A percentile compares a stretch with the other conserved stretches of the same genome.
phyloP scores from a whole-genome alignment of 2,113 vertebrate genomes.

The Lophochroa leadbeateri region DNA sequence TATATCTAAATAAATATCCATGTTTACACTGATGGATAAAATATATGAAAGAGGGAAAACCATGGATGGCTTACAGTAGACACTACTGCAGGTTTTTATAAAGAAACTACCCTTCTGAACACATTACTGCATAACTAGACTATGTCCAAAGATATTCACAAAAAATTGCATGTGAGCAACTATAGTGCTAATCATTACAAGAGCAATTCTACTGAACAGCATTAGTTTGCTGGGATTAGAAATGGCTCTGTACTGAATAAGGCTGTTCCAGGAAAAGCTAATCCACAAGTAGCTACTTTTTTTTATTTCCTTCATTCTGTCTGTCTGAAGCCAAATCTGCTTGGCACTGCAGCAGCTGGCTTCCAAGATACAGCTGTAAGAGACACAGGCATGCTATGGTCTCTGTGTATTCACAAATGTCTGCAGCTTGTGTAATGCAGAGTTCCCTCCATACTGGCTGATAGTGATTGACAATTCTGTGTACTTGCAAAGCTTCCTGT shows the following conservation, averaged over 20 bases:
- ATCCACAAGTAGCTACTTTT: neutral
- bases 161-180: neutral
- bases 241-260: neutral
- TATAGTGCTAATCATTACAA: neutral
- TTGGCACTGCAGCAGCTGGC: slow-evolving; percentile 5
- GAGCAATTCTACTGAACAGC: neutral
- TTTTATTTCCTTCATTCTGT: neutral
- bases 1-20: neutral
- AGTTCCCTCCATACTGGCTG: neutral
- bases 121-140: neutral
- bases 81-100: neutral
- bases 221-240: neutral
- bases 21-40: neutral
- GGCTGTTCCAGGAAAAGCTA: slow-evolving; percentile 13
- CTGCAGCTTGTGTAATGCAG: neutral
- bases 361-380: slow-evolving; percentile 5
- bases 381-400: neutral
- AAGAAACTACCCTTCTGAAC: neutral
- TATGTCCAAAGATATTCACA: neutral
- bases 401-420: neutral
- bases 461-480: neutral
- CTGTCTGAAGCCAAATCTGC: slow-evolving; percentile 20
- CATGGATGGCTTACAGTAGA: neutral
- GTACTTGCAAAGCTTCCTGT: neutral
- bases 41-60: neutral